Conservation (phyloP, 2,113 vertebrate genomes). For the Pyrgilauda ruficollis region DNA sequence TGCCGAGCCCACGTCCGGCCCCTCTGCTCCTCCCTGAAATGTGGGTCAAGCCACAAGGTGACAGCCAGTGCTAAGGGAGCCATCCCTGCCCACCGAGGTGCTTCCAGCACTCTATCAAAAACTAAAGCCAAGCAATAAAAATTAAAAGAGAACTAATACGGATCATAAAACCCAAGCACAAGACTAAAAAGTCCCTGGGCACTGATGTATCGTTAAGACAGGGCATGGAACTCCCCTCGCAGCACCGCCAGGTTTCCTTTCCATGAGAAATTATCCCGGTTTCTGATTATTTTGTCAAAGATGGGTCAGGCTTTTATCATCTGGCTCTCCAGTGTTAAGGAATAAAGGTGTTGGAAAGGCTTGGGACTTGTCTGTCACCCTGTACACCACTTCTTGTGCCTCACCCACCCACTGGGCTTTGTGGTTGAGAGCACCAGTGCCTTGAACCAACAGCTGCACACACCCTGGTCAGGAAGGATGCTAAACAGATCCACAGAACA, state of each 20-base stretch:
- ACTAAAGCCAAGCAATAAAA: conserved; percentile 25
- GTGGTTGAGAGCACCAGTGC: neutral
- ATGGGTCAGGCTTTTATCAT: neutral
- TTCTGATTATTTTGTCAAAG: neutral
- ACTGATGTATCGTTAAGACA: neutral
- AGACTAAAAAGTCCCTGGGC: neutral
- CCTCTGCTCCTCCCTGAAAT: neutral
- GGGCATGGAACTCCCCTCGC: neutral
- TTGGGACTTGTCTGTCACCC: neutral
- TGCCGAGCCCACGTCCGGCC: accelerated
- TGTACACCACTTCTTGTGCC: neutral
- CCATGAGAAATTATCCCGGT: neutral
- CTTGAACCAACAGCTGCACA: neutral
- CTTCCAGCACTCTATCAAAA: conserved; percentile 8
- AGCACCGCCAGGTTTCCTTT: neutral
- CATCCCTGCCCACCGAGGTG: neutral
- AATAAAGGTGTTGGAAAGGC: neutral
- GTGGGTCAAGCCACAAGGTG: conserved; percentile 28
- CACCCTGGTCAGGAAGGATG: neutral
- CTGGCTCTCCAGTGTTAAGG: neutral
- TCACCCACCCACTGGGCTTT: neutral
- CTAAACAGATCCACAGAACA: neutral
- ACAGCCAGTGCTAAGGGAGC: neutral
- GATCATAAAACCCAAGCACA: conserved; percentile 24
- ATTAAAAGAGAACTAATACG: conserved; percentile 18